phyloP scores from a whole-genome alignment of 2,797 vertebrate species.

The Apogon talboti region DNA sequence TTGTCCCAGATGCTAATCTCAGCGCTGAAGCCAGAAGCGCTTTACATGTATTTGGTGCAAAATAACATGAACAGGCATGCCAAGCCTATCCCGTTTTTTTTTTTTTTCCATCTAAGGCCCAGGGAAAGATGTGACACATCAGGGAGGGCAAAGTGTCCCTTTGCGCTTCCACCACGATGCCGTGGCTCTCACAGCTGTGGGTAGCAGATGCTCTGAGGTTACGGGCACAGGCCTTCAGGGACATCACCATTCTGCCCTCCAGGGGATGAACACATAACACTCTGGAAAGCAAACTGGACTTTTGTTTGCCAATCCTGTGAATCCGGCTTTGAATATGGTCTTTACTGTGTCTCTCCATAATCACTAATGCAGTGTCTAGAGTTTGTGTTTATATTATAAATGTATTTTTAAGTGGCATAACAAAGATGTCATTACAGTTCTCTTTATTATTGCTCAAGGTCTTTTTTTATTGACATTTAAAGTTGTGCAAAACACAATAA shows the following conservation, averaged over 20 bases:
- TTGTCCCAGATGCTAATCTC: constrained; percentile 80
- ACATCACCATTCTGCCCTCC: constrained; percentile 72
- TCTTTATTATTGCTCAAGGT: not conserved
- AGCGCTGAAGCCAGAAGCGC: constrained; percentile 70
- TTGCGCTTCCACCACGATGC: constrained; percentile 65
- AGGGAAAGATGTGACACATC: constrained; percentile 74
- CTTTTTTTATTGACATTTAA: no score
- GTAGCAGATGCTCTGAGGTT: constrained; percentile 81
- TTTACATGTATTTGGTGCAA: constrained; percentile 72
- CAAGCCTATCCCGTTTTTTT: constrained; percentile 62
- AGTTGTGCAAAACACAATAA: no score
- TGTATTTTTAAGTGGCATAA: constrained; percentile 17
- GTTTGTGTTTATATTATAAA: not conserved
- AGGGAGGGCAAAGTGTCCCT: constrained; percentile 74
- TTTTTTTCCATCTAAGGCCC: constrained; percentile 48
- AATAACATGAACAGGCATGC: constrained; percentile 70
- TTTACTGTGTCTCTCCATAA: not conserved
- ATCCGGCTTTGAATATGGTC: constrained; percentile 30
- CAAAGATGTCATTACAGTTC: not conserved
- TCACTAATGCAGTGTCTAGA: not conserved
- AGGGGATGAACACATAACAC: constrained; percentile 67
- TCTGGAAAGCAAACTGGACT: constrained; percentile 53
- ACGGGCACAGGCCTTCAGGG: constrained; percentile 71
- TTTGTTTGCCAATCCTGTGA: constrained; percentile 25
- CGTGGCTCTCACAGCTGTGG: constrained; percentile 79